Conservation (phyloP, 2,888 invertebrate species). For the Drosophila infuscata region DNA sequence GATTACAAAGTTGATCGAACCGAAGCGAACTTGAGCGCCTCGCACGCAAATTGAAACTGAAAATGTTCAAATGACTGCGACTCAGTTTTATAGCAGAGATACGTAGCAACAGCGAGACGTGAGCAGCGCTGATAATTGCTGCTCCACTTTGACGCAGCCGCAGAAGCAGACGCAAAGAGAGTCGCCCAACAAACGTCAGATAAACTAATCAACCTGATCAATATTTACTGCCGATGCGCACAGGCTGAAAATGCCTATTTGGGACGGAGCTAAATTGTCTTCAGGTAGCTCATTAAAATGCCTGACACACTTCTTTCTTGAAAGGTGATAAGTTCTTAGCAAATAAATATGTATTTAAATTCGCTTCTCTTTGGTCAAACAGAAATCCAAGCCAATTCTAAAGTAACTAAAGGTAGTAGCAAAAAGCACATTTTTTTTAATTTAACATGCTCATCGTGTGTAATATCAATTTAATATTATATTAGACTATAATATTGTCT, state of each 20-base stretch:
- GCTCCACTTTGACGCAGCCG: slow-evolving; percentile 14
- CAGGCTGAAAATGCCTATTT: slow-evolving; percentile 14
- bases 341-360: neutral
- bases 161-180: slow-evolving; percentile 28
- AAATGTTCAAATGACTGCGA: slow-evolving; percentile 49
- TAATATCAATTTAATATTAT: no score
- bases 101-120: slow-evolving; percentile 43
- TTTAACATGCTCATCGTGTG: neutral
- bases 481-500: no score
- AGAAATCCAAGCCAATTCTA: neutral
- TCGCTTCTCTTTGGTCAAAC: neutral
- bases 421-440: neutral
- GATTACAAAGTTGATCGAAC: slow-evolving; percentile 23
- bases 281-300: slow-evolving; percentile 59
- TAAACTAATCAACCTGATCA: slow-evolving; percentile 41
- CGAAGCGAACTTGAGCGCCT: slow-evolving; percentile 53
- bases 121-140: slow-evolving; percentile 41
- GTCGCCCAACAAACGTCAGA: slow-evolving; percentile 33
- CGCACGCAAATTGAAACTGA: slow-evolving; percentile 63
- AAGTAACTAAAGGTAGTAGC: neutral
- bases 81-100: slow-evolving; percentile 60
- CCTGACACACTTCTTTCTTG: slow-evolving; percentile 55
- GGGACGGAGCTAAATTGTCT: slow-evolving; percentile 26
- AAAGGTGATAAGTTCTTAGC: slow-evolving; percentile 48
- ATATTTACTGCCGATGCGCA: slow-evolving; percentile 57